Evolutionary conservation across 2,113 vertebrate genomes (phyloP).

Genomic region (Austrofundulus limnaeus): DNA sequence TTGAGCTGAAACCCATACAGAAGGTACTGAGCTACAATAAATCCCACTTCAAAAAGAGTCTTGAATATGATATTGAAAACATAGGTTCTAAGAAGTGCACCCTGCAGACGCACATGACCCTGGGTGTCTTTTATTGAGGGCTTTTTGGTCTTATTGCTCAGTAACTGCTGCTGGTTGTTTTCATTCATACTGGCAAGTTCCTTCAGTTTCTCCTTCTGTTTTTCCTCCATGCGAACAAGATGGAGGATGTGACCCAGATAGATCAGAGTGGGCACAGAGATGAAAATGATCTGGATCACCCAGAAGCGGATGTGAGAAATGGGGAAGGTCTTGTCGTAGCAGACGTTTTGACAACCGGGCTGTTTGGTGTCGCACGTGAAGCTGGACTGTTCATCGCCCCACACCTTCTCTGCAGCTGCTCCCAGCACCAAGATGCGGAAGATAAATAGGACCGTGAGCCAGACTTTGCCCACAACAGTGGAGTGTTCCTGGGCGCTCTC

Average conservation of each 20-base stretch:
- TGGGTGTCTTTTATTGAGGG: slow-evolving; percentile 62
- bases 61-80: slow-evolving; percentile 86
- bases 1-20: slow-evolving; percentile 87
- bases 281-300: slow-evolving; percentile 92
- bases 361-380: slow-evolving; percentile 91
- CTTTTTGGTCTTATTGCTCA: slow-evolving; percentile 50
- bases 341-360: slow-evolving; percentile 89
- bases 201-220: slow-evolving; percentile 73
- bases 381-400: slow-evolving; percentile 86
- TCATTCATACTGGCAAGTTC: slow-evolving; percentile 36
- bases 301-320: slow-evolving; percentile 92
- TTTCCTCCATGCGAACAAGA: slow-evolving; percentile 86
- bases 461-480: slow-evolving; percentile 87
- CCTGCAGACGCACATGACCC: slow-evolving; percentile 80
- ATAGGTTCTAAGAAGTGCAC: slow-evolving; percentile 84
- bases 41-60: slow-evolving; percentile 86
- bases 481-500: slow-evolving; percentile 89
- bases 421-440: slow-evolving; percentile 89
- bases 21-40: slow-evolving; percentile 86
- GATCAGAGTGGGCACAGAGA: slow-evolving; percentile 88
- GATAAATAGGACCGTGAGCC: slow-evolving; percentile 88
- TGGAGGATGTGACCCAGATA: slow-evolving; percentile 90
- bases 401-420: slow-evolving; percentile 85
- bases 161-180: slow-evolving; percentile 64
- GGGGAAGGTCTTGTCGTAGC: slow-evolving; percentile 89